A percentile compares a stretch with the other conserved stretches of the same genome.
phyloP scores from a whole-genome alignment of 2,797 vertebrate genomes.

The Pseudochromis fuscus region DNA sequence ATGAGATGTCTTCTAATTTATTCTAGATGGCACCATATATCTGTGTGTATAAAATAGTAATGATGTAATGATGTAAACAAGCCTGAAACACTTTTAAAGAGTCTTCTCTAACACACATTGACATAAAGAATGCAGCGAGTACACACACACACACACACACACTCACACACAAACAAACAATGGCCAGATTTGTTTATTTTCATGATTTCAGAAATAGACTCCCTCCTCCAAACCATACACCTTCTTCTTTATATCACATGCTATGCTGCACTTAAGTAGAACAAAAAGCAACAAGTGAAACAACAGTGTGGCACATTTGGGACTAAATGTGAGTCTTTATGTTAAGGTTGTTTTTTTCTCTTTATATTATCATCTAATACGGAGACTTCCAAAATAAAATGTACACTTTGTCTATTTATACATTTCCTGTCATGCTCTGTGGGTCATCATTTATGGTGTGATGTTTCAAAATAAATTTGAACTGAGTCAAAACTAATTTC shows the following conservation, averaged over 20 bases:
- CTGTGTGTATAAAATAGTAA: neutral
- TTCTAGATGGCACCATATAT: conserved; percentile 7
- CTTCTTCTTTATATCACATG: neutral
- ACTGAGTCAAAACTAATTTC: no score
- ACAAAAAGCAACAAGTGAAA: conserved; percentile 2
- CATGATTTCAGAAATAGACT: neutral
- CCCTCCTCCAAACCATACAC: neutral
- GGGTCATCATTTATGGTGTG: neutral
- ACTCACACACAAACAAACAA: conserved; percentile 1
- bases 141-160: conserved; percentile 10
- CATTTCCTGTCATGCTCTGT: no score
- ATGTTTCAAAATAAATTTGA: conserved; percentile 9
- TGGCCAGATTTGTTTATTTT: conserved; percentile 4
- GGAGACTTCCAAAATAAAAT: neutral
- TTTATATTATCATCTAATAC: no score
- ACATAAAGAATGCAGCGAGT: conserved; percentile 5
- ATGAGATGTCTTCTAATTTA: conserved; percentile 20
- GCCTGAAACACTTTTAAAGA: conserved; percentile 13
- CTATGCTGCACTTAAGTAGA: neutral
- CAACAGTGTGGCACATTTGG: neutral
- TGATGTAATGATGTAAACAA: conserved; percentile 47
- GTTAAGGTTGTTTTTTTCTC: neutral
- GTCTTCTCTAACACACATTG: neutral
- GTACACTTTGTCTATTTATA: neutral
- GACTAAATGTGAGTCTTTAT: neutral